These are phyloP conservation scores for Drosophila bifasciata DNA, from an alignment of 1,140 invertebrate genomes.

Conservation along the genomic window DNA sequence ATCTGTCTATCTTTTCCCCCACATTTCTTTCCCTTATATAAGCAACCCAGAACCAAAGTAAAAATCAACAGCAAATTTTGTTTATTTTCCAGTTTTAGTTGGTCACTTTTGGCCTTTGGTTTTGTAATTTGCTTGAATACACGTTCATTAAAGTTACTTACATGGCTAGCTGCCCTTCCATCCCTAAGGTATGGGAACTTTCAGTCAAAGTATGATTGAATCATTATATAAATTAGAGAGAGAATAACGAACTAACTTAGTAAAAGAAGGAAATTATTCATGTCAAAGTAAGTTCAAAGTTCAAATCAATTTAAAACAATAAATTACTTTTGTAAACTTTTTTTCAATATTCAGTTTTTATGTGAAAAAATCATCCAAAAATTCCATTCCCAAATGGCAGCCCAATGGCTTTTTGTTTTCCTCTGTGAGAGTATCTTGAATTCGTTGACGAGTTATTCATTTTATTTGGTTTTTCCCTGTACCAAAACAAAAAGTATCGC, in stretches of 20 bases:
- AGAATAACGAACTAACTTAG: too few species aligned
- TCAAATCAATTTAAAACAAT: too few species aligned
- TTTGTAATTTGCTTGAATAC: slow-evolving; percentile 36
- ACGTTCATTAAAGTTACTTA: slow-evolving; percentile 14
- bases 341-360: background rate
- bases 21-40: background rate
- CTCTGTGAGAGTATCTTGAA: background rate
- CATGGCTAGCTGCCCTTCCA: too few species aligned
- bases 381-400: too few species aligned
- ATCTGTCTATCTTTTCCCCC: too few species aligned
- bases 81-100: slow-evolving; percentile 6
- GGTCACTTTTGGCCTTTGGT: slow-evolving; percentile 10
- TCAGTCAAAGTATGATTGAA: too few species aligned
- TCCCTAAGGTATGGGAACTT: too few species aligned
- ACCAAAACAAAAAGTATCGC: slow-evolving; percentile 6
- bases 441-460: background rate
- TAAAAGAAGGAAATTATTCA: too few species aligned
- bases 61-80: background rate
- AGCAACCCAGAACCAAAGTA: too few species aligned
- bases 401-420: background rate
- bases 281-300: too few species aligned
- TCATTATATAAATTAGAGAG: too few species aligned
- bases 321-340: too few species aligned
- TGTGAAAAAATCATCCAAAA: background rate
- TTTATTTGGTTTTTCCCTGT: background rate